These are phyloP conservation scores for Elegia similella DNA, from an alignment of 2,888 invertebrate species.

Conservation along the genomic window DNA sequence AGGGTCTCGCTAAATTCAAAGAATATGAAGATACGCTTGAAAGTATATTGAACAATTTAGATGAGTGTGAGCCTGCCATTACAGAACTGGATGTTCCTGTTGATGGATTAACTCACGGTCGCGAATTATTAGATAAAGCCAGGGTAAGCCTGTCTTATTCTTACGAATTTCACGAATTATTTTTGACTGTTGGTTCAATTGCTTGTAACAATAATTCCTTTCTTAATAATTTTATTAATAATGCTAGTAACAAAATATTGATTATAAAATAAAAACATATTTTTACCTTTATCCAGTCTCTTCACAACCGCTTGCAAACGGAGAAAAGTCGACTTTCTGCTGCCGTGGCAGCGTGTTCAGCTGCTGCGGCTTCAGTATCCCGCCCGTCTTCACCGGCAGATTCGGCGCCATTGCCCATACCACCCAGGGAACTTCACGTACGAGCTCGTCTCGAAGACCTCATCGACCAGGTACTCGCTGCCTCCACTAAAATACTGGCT, in stretches of 20 bases:
- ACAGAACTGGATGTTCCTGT: constrained; percentile 88
- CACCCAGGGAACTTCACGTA: constrained; percentile 91
- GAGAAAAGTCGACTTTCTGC: constrained; percentile 93
- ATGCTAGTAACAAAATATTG: neutral
- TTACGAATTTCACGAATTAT: neutral
- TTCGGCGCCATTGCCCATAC: constrained; percentile 91
- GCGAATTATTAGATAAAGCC: constrained; percentile 87
- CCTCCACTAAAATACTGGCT: constrained; percentile 40
- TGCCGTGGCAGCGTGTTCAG: constrained; percentile 96
- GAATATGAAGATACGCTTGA: constrained; percentile 95
- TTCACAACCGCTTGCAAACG: constrained; percentile 93
- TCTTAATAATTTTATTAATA: neutral
- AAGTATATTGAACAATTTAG: constrained; percentile 91
- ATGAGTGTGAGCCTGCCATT: constrained; percentile 89
- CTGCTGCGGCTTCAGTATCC: constrained; percentile 94
- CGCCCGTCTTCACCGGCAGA: constrained; percentile 95
- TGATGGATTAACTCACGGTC: constrained; percentile 87
- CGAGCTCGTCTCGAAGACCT: constrained; percentile 93
- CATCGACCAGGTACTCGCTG: constrained; percentile 91
- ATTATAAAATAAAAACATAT: neutral
- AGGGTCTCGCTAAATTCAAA: constrained; percentile 95
- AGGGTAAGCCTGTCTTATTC: constrained; percentile 76
- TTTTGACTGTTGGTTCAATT: neutral
- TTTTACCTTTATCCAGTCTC: constrained; percentile 47
- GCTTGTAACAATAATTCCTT: neutral